Evolutionary conservation across 2,888 invertebrate genomes (phyloP).

Genomic region (Drosophila mercatorum): DNA sequence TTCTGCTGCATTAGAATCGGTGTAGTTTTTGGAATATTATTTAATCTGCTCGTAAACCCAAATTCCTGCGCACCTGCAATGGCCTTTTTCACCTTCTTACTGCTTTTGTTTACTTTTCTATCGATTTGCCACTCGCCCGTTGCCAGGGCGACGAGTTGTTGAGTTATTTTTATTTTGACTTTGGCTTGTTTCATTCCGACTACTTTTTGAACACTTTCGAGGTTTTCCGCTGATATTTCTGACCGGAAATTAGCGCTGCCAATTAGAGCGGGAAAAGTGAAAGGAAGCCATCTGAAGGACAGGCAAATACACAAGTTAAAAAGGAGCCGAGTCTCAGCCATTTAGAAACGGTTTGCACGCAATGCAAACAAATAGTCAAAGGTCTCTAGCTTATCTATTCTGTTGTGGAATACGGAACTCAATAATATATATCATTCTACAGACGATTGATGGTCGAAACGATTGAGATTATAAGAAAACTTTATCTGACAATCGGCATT

Average conservation of each 20-base stretch:
- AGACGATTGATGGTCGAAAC: too few species aligned
- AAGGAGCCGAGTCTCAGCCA: conserved; percentile 15
- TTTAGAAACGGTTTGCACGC: conserved; percentile 13
- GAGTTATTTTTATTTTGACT: conserved; percentile 55
- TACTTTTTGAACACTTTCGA: conserved; percentile 33
- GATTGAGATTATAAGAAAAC: too few species aligned
- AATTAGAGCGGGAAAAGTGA: conserved; percentile 56
- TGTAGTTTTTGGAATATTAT: conserved; percentile 1
- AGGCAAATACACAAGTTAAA: neutral
- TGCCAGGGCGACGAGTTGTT: conserved; percentile 50
- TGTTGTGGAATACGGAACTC: too few species aligned
- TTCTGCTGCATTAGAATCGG: conserved; percentile 20
- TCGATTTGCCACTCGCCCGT: conserved; percentile 59
- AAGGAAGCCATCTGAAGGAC: conserved; percentile 27
- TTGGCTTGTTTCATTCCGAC: conserved; percentile 27
- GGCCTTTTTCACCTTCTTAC: conserved; percentile 30
- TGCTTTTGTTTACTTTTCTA: conserved; percentile 70
- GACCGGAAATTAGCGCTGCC: conserved; percentile 61
- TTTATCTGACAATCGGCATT: neutral
- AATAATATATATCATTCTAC: too few species aligned
- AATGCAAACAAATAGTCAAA: neutral
- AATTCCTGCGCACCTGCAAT: conserved; percentile 68
- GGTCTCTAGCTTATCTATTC: too few species aligned
- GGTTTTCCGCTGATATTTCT: conserved; percentile 37
- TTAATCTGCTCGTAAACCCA: conserved; percentile 61